Evolutionary conservation across 2,113 vertebrate species (phyloP), one percentile per base, ranked within the genome.

Genomic region (Xyrauchen texanus): DNA sequence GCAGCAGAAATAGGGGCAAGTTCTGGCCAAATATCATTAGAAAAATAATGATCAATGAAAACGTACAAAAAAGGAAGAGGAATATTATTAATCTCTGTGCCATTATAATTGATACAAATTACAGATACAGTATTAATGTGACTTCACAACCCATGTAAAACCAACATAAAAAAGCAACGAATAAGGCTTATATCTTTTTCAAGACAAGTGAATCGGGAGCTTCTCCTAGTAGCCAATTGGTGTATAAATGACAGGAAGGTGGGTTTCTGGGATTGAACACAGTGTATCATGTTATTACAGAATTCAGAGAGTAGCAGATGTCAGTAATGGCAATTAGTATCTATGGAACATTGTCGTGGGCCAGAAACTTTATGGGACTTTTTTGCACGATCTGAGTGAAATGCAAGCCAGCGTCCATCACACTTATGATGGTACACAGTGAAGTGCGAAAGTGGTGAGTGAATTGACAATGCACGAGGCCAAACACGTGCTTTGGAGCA

Each of bases 401-500:
- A 34, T 3, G 21, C 1, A 34, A 34, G 21, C 21, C 21, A 34
- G 21, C 21, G 21, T 34, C 21, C 21, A 34, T 34, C 21, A 34
- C 21, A 34, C 21, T 34, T 34, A 34, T 3, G 21, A 34, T 34
- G 21, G 21, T 34, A 3, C 21, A 34, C 21, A 34, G 21, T 34
- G 21, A 34, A 34, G 21, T 34, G 34, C 58, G 46, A 74, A 58
- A 58, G 34, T 12, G n/a, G 57, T 3, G 1, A 3, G 45, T 73
- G 68, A 53, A 34, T 34, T 3, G 21, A 60, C 58, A 64, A 57
- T 58, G 13, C 21, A 34, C 21, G 21, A 34, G 51, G 49, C 15
- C 52, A 77, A 16, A 75, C 57, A 70, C 60, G 52, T 76, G 80
- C 63, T 81, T 64, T 66, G 78, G 68, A 85, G 82, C 53, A 77